Base-by-base conservation (phyloP, 2,113 vertebrate genomes). In the Oxygymnocypris stewartii region DNA sequence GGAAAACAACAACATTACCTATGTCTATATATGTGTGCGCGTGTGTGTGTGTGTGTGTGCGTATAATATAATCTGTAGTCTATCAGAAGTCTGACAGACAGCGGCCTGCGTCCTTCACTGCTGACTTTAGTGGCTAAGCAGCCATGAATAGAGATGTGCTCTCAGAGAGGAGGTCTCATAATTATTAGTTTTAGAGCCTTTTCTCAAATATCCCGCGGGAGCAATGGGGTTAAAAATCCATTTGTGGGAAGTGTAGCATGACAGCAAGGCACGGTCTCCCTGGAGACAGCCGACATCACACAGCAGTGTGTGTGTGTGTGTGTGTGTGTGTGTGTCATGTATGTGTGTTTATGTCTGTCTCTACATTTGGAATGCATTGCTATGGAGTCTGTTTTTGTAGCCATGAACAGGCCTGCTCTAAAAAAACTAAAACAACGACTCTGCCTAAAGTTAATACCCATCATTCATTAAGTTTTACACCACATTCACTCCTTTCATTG, bases 181-280 rank as follows among this genome's bases (percentile, higher is more conserved):
- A 96, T 95, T 94, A 94, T 95, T 95, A 89, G 82, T 93, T 94
- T 94, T 93, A 92, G 93, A 94, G 89, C 91, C 91, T 93, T 93
- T 95, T 93, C 91, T 93, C 92, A 94, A 94, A 95, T 92, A 94
- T 92, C 90, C 92, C 91, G 90, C 91, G 90, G 94, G 93, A 94
- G 91, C 89, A 84, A 65, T 80, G 88, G 93, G 93, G 94, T 93
- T 94, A 93, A 94, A 94, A 95, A 94, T 95, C 94, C 92, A 95
- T 96, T 96, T 94, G 95, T 90, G 93, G 93, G 91, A 95, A 95
- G 93, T 93, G 93, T 95, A 95, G 90, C 94, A 94, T 95, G 93
- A 94, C 93, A 94, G 92, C 87, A 86, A 93, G 20, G 90, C 90
- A 89, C 86, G 20, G 93, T 95, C 92, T 94, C 94, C 93, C 92